phyloP scores from a whole-genome alignment of 2,888 invertebrate species.

The Cerceris ruficornis region DNA sequence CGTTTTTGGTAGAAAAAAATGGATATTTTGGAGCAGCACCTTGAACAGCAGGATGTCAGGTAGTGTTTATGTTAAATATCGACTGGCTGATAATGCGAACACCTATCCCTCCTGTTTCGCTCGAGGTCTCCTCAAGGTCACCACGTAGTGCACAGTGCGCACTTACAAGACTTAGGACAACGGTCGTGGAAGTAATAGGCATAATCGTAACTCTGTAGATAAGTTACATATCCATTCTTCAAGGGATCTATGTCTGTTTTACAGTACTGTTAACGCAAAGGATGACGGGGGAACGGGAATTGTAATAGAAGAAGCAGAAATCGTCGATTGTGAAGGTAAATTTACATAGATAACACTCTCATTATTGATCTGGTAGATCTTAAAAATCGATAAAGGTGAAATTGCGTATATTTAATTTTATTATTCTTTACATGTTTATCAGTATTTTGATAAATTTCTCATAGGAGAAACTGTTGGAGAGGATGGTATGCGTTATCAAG shows the following conservation, averaged over 20 bases:
- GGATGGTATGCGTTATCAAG: conserved; percentile 78
- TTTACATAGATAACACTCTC: background rate
- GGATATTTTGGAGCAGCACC: conserved; percentile 81
- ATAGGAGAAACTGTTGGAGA: conserved; percentile 76
- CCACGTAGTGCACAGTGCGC: conserved; percentile 73
- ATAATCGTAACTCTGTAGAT: conserved; percentile 55
- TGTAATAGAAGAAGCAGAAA: conserved; percentile 80
- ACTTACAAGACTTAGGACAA: conserved; percentile 68
- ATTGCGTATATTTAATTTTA: background rate
- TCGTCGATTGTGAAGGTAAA: conserved; percentile 79
- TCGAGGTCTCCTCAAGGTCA: conserved; percentile 78
- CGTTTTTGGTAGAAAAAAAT: conserved; percentile 74
- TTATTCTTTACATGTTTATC: background rate
- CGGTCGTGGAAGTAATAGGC: conserved; percentile 65
- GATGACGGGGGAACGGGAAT: conserved; percentile 75
- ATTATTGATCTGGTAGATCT: background rate
- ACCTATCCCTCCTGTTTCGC: conserved; percentile 63
- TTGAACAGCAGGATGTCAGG: conserved; percentile 80
- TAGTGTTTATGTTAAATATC: conserved; percentile 70
- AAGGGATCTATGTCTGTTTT: conserved; percentile 55
- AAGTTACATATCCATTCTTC: conserved; percentile 50
- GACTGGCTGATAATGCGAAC: conserved; percentile 57
- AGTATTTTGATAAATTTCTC: background rate
- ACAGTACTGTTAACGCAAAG: conserved; percentile 71
- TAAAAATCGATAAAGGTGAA: too few relatives aligned